Evolutionary conservation across 2,113 vertebrate genomes (phyloP).

Genomic region (Cheilinus undulatus): DNA sequence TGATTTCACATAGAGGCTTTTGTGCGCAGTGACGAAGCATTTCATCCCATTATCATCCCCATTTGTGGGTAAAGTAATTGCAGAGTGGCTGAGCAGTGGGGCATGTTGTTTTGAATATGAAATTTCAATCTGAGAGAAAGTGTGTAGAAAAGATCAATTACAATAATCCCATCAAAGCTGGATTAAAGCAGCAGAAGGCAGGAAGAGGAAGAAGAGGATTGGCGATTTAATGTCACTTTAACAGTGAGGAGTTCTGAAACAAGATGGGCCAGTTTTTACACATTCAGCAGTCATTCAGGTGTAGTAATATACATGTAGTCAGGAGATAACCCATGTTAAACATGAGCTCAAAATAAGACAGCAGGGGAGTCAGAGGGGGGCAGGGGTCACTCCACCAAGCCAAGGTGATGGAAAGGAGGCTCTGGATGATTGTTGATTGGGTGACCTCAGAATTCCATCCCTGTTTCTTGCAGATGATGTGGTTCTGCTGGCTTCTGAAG

Average conservation of each 20-base stretch:
- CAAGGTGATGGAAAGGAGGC: too few species aligned
- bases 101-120: slow-evolving; percentile 15
- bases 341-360: not conserved
- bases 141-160: slow-evolving; percentile 26
- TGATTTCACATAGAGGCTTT: not conserved
- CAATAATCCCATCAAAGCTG: slow-evolving; percentile 34
- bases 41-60: not conserved
- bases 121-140: slow-evolving; percentile 19
- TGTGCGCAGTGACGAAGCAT: not conserved
- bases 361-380: too few species aligned
- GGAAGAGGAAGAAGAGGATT: slow-evolving; percentile 10
- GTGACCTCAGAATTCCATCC: too few species aligned
- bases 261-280: not conserved
- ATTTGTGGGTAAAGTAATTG: not conserved
- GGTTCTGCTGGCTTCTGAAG: too few species aligned
- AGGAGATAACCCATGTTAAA: slow-evolving; percentile 19
- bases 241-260: slow-evolving; percentile 7
- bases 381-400: too few species aligned
- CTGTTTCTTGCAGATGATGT: too few species aligned
- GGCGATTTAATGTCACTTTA: slow-evolving; percentile 8
- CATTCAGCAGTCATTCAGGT: not conserved
- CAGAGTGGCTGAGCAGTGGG: not conserved
- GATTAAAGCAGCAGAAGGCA: slow-evolving; percentile 29
- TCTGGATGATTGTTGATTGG: too few species aligned
- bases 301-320: too few species aligned